These are phyloP conservation scores for Phyllotis vaccarum DNA, from an alignment of 2,797 vertebrate genomes.

Conservation along the genomic window DNA sequence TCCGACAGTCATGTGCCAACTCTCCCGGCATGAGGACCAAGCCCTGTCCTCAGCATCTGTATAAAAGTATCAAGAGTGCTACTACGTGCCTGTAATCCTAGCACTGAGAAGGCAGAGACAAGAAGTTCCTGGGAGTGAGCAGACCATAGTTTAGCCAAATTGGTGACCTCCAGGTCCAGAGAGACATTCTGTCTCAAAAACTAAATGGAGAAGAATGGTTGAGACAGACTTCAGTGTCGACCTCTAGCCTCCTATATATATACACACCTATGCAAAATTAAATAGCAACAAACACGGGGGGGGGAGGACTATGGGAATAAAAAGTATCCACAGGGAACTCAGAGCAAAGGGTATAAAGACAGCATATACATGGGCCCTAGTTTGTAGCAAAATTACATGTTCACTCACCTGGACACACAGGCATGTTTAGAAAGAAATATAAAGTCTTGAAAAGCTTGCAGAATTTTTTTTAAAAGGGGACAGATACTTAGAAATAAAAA, in stretches of 20 bases:
- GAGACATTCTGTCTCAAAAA: neutral
- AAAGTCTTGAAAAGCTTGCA: constrained; percentile 8
- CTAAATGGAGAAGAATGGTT: neutral
- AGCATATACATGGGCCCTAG: neutral
- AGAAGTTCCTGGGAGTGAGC: neutral
- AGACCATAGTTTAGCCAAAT: neutral
- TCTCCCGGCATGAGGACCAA: neutral
- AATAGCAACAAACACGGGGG: no score
- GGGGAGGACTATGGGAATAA: neutral
- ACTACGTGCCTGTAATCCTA: neutral
- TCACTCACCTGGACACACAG: neutral
- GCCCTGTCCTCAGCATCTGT: neutral
- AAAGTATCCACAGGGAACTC: neutral
- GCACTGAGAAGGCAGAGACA: neutral
- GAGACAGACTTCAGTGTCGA: neutral
- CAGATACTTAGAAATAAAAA: neutral
- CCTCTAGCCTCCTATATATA: neutral
- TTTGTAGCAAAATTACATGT: neutral
- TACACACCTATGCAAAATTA: neutral
- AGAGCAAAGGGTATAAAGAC: neutral
- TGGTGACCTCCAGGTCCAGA: neutral
- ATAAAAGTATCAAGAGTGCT: neutral
- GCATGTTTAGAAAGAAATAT: neutral
- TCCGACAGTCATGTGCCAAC: neutral
- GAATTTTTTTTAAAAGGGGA: constrained; percentile 6